Evolutionary conservation across 2,797 vertebrate genomes (phyloP).

Genomic region (Dendrocincla fuliginosa): DNA sequence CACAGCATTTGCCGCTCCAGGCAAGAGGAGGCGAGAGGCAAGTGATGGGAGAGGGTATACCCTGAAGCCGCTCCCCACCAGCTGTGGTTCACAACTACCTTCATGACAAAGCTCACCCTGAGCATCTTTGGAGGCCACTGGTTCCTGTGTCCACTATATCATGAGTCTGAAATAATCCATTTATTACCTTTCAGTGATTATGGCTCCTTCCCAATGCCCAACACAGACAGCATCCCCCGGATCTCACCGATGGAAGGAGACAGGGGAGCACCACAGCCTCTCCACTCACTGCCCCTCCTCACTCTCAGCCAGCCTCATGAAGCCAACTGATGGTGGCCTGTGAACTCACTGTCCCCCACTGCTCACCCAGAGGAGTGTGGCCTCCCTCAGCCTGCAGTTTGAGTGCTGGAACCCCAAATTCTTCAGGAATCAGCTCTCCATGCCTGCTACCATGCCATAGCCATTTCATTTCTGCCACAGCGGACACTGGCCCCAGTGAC

Average conservation of each 20-base stretch:
- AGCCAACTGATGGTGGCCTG: background rate
- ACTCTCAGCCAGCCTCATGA: background rate
- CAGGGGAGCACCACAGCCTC: background rate
- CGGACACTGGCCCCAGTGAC: background rate
- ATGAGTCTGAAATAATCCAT: background rate
- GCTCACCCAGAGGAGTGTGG: background rate
- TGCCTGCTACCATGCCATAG: rapidly evolving
- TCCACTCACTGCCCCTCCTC: background rate
- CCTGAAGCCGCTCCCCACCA: rapidly evolving
- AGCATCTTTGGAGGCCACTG: background rate
- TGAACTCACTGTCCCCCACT: rapidly evolving
- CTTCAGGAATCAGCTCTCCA: background rate
- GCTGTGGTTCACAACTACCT: background rate
- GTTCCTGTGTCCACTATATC: rapidly evolving
- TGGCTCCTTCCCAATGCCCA: background rate
- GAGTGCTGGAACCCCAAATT: background rate
- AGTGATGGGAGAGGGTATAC: background rate
- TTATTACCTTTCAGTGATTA: background rate
- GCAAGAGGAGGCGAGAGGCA: background rate
- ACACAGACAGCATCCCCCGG: background rate
- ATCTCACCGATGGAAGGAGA: rapidly evolving
- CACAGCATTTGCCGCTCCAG: background rate
- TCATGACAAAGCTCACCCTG: background rate
- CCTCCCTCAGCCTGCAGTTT: background rate
- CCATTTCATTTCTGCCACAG: background rate